Base-by-base conservation (phyloP, 1,140 invertebrate genomes). In the Andrena cerasifolii region DNA sequence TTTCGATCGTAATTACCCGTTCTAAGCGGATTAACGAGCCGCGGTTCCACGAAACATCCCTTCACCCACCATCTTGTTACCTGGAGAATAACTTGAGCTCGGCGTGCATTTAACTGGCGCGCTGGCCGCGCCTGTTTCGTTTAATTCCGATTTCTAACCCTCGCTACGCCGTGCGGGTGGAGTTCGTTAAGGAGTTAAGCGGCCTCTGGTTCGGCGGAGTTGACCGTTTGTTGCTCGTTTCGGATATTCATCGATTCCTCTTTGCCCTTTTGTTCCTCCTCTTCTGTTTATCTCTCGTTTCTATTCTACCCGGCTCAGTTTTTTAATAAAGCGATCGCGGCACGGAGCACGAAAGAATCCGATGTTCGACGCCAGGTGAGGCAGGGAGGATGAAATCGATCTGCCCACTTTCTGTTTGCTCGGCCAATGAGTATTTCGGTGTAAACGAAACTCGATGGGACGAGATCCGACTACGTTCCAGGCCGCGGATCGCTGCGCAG, bases 1-100 rank as follows among this genome's bases (percentile, higher is more conserved):
- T 78, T 66, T 75, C 79, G 58, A 70, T 84, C 79, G 78, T 82
- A 84, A 85, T 85, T 85, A 85, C 63, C 83, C 33, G 58, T 80
- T 82, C 83, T 82, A 84, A 80, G 73, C 66, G 83, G 75, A 80
- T 83, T 80, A 84, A 85, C 83, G 83, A 85, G 71, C 83, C 77
- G 80, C 61, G 80, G 49, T 53, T 71, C 67, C 65, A 33, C 72
- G 83, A 80, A 83, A 84, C 68, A 84, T 78, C 71, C 80, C 80
- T 45, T 45, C 51, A 83, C 68, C 74, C 70, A 74, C 63, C 58
- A 40, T 82, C 66, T 65, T 70, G 54, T 75, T 65, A 53, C 65
- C 40, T 43, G 53, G 45, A 49, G 80, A 78, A 74, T 74, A 82
- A 82, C 68, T 83, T 82, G 49, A 36, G 62, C 67, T 73, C 81